Evolutionary conservation across 1,140 invertebrate species (phyloP).

Genomic region (Lucilia cuprina): DNA sequence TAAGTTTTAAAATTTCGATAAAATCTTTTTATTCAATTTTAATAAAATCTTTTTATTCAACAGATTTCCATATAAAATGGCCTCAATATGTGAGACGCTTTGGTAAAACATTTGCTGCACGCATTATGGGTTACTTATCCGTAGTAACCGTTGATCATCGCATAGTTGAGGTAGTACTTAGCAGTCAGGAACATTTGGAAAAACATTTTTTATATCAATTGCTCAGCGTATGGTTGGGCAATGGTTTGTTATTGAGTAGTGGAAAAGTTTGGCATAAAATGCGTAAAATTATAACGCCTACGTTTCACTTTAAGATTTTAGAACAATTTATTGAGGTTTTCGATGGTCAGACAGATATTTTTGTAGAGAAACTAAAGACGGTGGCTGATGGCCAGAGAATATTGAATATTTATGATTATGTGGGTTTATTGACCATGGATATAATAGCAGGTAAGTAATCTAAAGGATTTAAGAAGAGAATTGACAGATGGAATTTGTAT

Average conservation of each 20-base stretch:
- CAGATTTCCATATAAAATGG: constrained; percentile 53
- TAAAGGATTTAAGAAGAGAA: constrained; percentile 65
- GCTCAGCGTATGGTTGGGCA: constrained; percentile 69
- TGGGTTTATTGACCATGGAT: constrained; percentile 48
- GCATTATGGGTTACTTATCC: constrained; percentile 63
- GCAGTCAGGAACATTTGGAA: constrained; percentile 49
- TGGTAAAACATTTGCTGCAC: constrained; percentile 68
- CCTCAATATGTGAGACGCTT: constrained; percentile 47
- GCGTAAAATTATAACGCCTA: constrained; percentile 72
- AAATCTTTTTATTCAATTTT: background rate
- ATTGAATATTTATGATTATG: constrained; percentile 48
- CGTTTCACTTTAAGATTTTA: constrained; percentile 82
- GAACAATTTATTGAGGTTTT: constrained; percentile 79
- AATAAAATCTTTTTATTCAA: background rate
- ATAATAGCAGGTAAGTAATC: constrained; percentile 64
- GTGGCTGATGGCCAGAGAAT: constrained; percentile 58
- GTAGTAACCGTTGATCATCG: constrained; percentile 61
- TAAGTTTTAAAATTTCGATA: background rate
- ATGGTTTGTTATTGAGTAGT: constrained; percentile 70
- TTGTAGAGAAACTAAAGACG: constrained; percentile 69
- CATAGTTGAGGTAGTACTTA: constrained; percentile 47
- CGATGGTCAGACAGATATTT: constrained; percentile 72
- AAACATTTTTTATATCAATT: constrained; percentile 58
- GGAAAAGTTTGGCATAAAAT: constrained; percentile 49
- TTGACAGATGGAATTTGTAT: constrained; percentile 51